Evolutionary conservation across 2,113 vertebrate genomes (phyloP).

Genomic region (Albula goreensis): DNA sequence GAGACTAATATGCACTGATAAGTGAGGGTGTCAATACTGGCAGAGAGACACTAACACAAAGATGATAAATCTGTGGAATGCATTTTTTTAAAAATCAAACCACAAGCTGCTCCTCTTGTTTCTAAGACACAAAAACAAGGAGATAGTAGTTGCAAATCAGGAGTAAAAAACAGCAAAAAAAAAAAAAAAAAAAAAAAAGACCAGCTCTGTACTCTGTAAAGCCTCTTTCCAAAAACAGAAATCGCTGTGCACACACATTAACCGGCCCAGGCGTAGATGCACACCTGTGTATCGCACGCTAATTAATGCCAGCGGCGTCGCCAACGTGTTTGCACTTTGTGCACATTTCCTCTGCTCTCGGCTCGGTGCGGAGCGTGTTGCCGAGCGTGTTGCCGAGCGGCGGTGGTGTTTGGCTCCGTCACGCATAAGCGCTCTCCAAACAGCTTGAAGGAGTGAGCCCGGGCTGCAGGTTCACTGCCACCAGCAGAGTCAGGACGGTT

Average conservation of each 20-base stretch:
- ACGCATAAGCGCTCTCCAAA: not conserved
- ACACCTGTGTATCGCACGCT: not conserved
- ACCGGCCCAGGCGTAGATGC: not conserved
- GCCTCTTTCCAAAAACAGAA: not conserved
- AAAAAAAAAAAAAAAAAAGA: not conserved
- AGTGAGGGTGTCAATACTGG: not conserved
- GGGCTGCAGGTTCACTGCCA: not conserved
- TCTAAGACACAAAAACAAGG: not conserved
- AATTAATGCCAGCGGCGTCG: not conserved
- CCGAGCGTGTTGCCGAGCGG: not conserved
- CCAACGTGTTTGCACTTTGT: not conserved
- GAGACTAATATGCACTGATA: not conserved
- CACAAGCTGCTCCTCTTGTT: not conserved
- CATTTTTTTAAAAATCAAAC: not conserved
- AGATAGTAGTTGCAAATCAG: not conserved
- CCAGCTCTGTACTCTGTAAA: no score
- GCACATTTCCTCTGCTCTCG: not conserved
- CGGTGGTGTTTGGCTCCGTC: not conserved
- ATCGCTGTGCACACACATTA: not conserved
- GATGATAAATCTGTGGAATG: not conserved
- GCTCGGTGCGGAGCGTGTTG: not conserved
- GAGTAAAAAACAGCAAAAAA: not conserved
- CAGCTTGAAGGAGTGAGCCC: not conserved
- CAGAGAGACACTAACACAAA: not conserved
- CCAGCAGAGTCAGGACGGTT: not conserved